Percentiles rank a stretch among this genome's conserved stretches.
phyloP scores from a whole-genome alignment of 2,113 vertebrate genomes.

The Catharus bicknelli region DNA sequence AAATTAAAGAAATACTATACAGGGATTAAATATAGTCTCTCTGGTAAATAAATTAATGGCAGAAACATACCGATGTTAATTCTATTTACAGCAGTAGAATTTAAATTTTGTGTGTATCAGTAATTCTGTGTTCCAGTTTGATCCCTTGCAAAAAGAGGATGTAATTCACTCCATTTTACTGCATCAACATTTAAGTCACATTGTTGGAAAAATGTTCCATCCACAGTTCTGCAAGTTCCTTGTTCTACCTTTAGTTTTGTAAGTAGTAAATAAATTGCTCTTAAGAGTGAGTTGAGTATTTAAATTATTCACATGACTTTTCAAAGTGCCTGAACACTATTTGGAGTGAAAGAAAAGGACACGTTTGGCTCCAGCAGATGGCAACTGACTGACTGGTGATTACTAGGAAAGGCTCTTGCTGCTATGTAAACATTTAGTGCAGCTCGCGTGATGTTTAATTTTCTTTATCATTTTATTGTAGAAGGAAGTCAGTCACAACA shows the following conservation, averaged over 20 bases:
- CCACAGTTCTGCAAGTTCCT: background rate
- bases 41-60: background rate
- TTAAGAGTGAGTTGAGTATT: constrained; percentile 11
- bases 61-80: background rate
- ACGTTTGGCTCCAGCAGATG: background rate
- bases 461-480: background rate
- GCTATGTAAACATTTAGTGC: constrained; percentile 23
- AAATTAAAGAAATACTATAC: background rate
- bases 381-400: background rate
- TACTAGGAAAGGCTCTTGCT: background rate
- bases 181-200: background rate
- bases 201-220: background rate
- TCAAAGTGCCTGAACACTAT: background rate
- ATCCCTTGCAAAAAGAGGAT: background rate
- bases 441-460: background rate
- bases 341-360: background rate
- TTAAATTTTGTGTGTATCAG: background rate
- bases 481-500: background rate
- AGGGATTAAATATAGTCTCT: background rate
- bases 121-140: background rate
- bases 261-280: background rate
- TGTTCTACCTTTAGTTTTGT: background rate
- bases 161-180: background rate
- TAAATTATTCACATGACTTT: constrained; percentile 27
- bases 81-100: background rate